These are phyloP conservation scores for Boloria selene DNA, from an alignment of 2,888 invertebrate genomes.

Conservation along the genomic window DNA sequence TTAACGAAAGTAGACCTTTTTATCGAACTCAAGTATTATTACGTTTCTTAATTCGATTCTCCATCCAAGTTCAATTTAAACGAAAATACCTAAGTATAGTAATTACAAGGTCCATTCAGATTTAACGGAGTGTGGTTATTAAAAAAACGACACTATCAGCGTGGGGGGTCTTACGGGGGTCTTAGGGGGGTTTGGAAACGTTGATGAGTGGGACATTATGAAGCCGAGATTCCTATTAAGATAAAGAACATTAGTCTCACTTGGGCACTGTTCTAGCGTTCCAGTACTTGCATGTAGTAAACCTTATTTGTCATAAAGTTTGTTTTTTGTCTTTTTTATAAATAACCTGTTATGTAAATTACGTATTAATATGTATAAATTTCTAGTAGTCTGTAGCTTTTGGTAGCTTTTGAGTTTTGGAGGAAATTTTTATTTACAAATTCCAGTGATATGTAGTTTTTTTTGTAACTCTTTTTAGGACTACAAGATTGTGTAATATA, in stretches of 20 bases:
- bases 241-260: constrained; percentile 75
- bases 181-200: constrained; percentile 66
- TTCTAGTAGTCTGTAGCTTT: too few species aligned
- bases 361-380: too few species aligned
- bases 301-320: neutral
- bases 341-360: too few species aligned
- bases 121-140: constrained; percentile 58
- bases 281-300: constrained; percentile 30
- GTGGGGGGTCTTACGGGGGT: constrained; percentile 57
- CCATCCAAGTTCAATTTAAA: constrained; percentile 1
- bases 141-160: constrained; percentile 70
- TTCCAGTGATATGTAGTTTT: neutral
- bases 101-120: constrained; percentile 54
- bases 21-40: too few species aligned
- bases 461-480: neutral
- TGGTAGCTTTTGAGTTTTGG: neutral
- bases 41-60: too few species aligned
- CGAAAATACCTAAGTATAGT: constrained; percentile 26
- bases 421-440: neutral
- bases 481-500: too few species aligned
- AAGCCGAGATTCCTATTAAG: constrained; percentile 79
- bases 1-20: too few species aligned
- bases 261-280: constrained; percentile 53
- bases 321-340: neutral
- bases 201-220: constrained; percentile 79